phyloP scores from a whole-genome alignment of 2,113 vertebrate genomes.

The Arothron firmamentum region DNA sequence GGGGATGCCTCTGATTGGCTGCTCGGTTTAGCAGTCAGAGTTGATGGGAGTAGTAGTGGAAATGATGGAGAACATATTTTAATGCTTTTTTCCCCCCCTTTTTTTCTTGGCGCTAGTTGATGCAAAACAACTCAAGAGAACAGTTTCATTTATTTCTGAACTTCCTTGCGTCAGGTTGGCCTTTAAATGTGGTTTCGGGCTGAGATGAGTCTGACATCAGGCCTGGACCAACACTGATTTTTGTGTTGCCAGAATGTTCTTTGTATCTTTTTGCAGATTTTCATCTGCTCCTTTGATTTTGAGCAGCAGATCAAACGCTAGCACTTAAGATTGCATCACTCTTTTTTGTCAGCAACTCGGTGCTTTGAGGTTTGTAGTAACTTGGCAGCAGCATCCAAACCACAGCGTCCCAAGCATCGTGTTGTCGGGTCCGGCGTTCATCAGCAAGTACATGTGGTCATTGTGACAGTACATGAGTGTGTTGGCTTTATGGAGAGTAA shows the following conservation, averaged over 20 bases:
- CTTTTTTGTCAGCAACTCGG: slow-evolving; percentile 1
- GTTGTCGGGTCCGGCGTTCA: slow-evolving; percentile 7
- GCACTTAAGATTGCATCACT: slow-evolving; percentile 15
- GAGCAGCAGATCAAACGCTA: neutral
- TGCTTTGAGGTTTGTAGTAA: slow-evolving; percentile 23
- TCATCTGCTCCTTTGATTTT: neutral
- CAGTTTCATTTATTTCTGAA: too few relatives aligned
- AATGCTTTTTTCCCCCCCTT: too few relatives aligned
- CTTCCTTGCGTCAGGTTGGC: too few relatives aligned
- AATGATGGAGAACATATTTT: too few relatives aligned
- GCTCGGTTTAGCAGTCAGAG: too few relatives aligned
- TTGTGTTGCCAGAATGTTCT: neutral
- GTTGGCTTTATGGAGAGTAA: slow-evolving; percentile 34
- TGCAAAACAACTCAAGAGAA: too few relatives aligned
- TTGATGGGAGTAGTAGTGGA: too few relatives aligned
- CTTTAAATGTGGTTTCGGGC: too few relatives aligned
- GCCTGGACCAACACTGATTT: neutral
- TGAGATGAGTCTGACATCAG: slow-evolving; percentile 5
- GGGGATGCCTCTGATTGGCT: too few relatives aligned
- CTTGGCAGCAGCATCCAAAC: slow-evolving; percentile 8
- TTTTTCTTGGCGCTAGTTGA: too few relatives aligned
- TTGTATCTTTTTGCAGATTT: slow-evolving; percentile 9
- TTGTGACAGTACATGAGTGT: slow-evolving; percentile 47
- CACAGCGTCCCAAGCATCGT: slow-evolving; percentile 6
- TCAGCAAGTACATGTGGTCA: slow-evolving; percentile 39